Evolutionary conservation across 1,140 invertebrate species (phyloP).

Genomic region (Stegodyphus mimosarum): DNA sequence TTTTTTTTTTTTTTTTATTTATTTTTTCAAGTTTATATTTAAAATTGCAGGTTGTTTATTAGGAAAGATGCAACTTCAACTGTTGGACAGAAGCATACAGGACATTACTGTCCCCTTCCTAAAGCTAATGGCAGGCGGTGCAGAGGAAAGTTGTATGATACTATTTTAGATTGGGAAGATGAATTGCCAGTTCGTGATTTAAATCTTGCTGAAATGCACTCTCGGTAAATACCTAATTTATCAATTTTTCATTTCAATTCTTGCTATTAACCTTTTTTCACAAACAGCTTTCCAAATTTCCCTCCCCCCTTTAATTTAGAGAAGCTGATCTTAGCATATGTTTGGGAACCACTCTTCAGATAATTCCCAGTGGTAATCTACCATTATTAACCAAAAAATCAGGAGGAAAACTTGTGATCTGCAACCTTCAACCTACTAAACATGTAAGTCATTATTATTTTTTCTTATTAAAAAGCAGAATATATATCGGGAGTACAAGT

Average conservation of each 20-base stretch:
- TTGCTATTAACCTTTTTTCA: too few relatives aligned
- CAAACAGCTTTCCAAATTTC: too few relatives aligned
- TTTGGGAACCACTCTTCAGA: slow-evolving; percentile 93
- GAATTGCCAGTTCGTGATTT: slow-evolving; percentile 91
- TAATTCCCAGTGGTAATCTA: slow-evolving; percentile 94
- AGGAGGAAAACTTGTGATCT: slow-evolving; percentile 89
- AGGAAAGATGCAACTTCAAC: slow-evolving; percentile 81
- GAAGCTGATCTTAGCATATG: slow-evolving; percentile 90
- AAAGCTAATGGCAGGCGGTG: slow-evolving; percentile 75
- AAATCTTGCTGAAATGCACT: slow-evolving; percentile 85
- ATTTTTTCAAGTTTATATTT: background rate
- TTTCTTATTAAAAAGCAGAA: too few relatives aligned
- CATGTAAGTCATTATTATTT: slow-evolving; percentile 76
- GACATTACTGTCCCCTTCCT: slow-evolving; percentile 77
- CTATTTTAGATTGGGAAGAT: slow-evolving; percentile 98
- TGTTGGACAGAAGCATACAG: slow-evolving; percentile 90
- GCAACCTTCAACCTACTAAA: slow-evolving; percentile 97
- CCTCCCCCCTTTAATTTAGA: slow-evolving; percentile 71
- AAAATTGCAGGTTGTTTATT: slow-evolving; percentile 80
- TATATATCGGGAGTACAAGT: too few relatives aligned
- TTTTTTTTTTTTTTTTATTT: background rate
- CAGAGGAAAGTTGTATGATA: slow-evolving; percentile 88
- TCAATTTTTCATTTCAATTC: too few relatives aligned
- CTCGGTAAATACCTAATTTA: slow-evolving; percentile 74
- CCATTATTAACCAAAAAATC: slow-evolving; percentile 88